phyloP scores from a whole-genome alignment of 1,140 invertebrate genomes.

The Papilio aristodemus region DNA sequence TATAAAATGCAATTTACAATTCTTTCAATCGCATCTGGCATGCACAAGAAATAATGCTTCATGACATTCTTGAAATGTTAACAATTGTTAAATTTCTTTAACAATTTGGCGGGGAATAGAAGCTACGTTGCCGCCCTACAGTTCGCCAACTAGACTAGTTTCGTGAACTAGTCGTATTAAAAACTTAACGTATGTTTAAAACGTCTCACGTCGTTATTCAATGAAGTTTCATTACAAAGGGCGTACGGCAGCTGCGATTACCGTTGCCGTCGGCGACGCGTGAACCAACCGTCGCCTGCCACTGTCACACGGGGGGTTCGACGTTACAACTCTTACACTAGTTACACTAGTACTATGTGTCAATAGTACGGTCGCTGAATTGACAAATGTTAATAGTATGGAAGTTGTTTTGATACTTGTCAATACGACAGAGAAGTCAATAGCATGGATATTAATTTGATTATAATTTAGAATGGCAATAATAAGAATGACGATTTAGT shows the following conservation, averaged over 20 bases:
- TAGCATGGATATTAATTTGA: not conserved
- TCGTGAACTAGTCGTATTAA: not conserved
- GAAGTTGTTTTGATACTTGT: not conserved
- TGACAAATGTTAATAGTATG: not conserved
- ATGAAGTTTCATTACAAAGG: conserved; percentile 52
- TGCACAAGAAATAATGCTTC: no score
- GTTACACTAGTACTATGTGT: not conserved
- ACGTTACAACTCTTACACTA: conserved; percentile 1
- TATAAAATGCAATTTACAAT: not conserved
- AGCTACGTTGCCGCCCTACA: not conserved
- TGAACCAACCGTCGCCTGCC: conserved; percentile 34
- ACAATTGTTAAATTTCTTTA: no score
- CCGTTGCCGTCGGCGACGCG: conserved; percentile 40
- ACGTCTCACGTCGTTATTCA: conserved; percentile 41
- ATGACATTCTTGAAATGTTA: no score
- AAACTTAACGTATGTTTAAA: conserved; percentile 17
- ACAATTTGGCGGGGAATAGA: conserved; percentile 6
- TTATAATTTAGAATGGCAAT: no score
- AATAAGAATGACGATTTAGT: no score
- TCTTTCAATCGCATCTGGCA: no score
- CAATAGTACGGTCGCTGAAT: not conserved
- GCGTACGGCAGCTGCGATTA: conserved; percentile 51
- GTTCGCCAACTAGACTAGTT: not conserved
- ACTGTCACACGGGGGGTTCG: conserved; percentile 7
- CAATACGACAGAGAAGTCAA: not conserved